phyloP scores from a whole-genome alignment of 2,113 vertebrate genomes.

The Oncorhynchus gorbuscha region DNA sequence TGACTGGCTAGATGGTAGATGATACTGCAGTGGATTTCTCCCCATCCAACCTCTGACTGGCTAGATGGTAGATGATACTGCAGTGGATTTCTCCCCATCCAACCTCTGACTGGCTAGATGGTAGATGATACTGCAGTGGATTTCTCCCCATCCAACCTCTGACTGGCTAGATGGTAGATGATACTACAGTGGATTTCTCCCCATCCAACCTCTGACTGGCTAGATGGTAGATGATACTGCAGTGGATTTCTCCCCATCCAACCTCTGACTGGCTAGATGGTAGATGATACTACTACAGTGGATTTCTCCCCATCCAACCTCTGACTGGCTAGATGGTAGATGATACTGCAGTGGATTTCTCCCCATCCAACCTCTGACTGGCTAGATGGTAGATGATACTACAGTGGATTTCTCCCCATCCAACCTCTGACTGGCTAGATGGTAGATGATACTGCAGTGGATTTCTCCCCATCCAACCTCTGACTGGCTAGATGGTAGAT shows the following conservation, averaged over 20 bases:
- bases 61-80: too few relatives aligned
- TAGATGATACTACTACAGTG: conserved; percentile 82
- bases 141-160: conserved; percentile 77
- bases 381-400: conserved; percentile 81
- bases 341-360: too few relatives aligned
- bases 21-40: too few relatives aligned
- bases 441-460: too few relatives aligned
- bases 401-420: conserved; percentile 76
- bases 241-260: conserved; percentile 39
- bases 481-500: conserved; percentile 82
- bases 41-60: too few relatives aligned
- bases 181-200: conserved; percentile 80
- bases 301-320: conserved; percentile 64
- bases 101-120: conserved; percentile 83
- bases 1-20: too few relatives aligned
- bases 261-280: conserved; percentile 83
- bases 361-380: conserved; percentile 77
- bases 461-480: conserved; percentile 66
- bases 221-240: too few relatives aligned
- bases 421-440: background rate
- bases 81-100: conserved; percentile 11
- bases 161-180: conserved; percentile 82
- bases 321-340: too few relatives aligned
- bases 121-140: conserved; percentile 83
- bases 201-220: conserved; percentile 14